Percentiles rank a stretch among this genome's conserved stretches.
These are phyloP conservation scores for Scalopus aquaticus DNA, from an alignment of 2,113 vertebrate genomes.

Conservation along the genomic window DNA sequence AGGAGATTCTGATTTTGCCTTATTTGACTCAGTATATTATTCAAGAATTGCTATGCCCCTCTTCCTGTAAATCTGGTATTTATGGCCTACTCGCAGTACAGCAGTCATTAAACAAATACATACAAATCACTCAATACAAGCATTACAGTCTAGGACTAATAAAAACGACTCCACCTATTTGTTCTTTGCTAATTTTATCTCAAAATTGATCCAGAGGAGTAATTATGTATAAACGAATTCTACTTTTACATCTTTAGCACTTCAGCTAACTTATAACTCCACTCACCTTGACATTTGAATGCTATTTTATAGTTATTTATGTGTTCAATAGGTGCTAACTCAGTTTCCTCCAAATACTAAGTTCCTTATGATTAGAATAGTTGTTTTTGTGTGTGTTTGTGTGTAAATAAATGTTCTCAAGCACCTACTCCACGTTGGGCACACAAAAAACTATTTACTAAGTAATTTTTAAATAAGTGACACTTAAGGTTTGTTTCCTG, in stretches of 20 bases:
- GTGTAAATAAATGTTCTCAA: neutral
- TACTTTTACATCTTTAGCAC: neutral
- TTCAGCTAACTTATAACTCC: neutral
- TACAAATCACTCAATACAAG: neutral
- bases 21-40: neutral
- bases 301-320: slow-evolving; percentile 13
- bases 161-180: neutral
- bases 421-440: neutral
- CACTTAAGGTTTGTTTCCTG: neutral
- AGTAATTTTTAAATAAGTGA: neutral
- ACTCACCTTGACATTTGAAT: slow-evolving; percentile 28
- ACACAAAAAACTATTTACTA: slow-evolving; percentile 21
- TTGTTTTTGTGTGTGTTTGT: neutral
- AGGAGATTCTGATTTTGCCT: neutral
- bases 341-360: neutral
- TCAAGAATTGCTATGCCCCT: neutral
- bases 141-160: slow-evolving; percentile 38
- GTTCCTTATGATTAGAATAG: neutral
- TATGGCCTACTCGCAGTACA: neutral
- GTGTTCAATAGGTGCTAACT: neutral
- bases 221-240: neutral
- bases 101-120: neutral
- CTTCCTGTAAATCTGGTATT: neutral
- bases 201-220: neutral
- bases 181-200: neutral